phyloP scores from a whole-genome alignment of 2,888 invertebrate species.

The Cantharis rustica region DNA sequence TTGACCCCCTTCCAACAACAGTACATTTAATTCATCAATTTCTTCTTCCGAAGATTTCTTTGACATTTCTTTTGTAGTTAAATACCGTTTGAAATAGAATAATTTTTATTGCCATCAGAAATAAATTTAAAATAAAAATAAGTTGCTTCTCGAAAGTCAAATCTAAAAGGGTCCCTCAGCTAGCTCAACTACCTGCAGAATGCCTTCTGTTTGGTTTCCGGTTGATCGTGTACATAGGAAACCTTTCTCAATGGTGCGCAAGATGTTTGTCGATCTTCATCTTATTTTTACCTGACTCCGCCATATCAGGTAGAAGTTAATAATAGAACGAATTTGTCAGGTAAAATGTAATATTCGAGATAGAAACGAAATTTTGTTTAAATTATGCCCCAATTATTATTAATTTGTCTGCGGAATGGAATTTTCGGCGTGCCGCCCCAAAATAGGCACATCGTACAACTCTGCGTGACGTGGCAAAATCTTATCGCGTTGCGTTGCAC shows the following conservation, averaged over 20 bases:
- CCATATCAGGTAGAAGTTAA: constrained; percentile 1
- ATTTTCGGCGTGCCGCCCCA: background rate
- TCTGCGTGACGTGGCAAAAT: background rate
- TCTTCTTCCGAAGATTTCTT: background rate
- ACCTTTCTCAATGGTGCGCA: background rate
- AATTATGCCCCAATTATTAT: background rate
- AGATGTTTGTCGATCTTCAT: background rate
- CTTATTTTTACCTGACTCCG: background rate
- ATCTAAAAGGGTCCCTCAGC: background rate
- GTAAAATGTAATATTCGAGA: background rate
- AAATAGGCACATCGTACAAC: background rate
- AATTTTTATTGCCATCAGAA: background rate
- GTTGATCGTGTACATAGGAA: background rate
- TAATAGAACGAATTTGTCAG: background rate
- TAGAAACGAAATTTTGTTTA: background rate
- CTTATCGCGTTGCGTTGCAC: background rate
- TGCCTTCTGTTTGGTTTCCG: background rate
- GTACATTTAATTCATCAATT: background rate
- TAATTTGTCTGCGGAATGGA: background rate
- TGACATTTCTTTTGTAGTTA: background rate
- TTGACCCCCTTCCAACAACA: constrained; percentile 14
- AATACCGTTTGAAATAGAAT: background rate
- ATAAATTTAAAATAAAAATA: background rate
- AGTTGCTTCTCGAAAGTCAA: background rate
- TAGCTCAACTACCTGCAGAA: background rate